These are phyloP conservation scores for Hystrix brachyura DNA, from an alignment of 2,113 vertebrate species.

Conservation along the genomic window DNA sequence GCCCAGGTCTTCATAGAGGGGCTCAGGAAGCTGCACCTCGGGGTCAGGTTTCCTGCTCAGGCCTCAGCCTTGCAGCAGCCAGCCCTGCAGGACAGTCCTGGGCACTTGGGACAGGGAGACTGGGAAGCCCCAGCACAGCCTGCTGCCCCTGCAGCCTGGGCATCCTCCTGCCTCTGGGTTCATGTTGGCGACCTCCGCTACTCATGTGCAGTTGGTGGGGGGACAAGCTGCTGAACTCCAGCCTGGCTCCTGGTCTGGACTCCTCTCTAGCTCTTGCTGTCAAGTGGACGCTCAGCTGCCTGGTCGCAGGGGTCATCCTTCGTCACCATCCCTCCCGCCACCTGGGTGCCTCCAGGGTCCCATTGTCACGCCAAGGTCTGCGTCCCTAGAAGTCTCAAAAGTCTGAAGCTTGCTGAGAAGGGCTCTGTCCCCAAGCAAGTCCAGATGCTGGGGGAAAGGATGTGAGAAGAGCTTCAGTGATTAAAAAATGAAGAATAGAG, in stretches of 20 bases:
- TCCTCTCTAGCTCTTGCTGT: neutral
- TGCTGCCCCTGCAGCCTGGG: neutral
- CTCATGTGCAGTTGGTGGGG: neutral
- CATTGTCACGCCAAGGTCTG: neutral
- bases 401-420: neutral
- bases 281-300: neutral
- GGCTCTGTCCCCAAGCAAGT: neutral
- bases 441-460: neutral
- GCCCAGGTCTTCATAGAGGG: neutral
- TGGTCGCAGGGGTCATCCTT: rapidly evolving
- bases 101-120: neutral
- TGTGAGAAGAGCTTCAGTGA: neutral
- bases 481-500: neutral
- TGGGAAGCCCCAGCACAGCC: neutral
- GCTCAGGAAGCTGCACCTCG: neutral
- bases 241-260: neutral
- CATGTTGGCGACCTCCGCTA: neutral
- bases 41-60: neutral
- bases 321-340: neutral
- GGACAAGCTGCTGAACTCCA: neutral
- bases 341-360: neutral
- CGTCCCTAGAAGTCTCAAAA: neutral
- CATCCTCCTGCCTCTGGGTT: neutral
- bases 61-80: neutral
- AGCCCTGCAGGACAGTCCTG: neutral